These are phyloP conservation scores for Poicephalus meyeri DNA, from an alignment of 2,113 vertebrate genomes.

Conservation along the genomic window DNA sequence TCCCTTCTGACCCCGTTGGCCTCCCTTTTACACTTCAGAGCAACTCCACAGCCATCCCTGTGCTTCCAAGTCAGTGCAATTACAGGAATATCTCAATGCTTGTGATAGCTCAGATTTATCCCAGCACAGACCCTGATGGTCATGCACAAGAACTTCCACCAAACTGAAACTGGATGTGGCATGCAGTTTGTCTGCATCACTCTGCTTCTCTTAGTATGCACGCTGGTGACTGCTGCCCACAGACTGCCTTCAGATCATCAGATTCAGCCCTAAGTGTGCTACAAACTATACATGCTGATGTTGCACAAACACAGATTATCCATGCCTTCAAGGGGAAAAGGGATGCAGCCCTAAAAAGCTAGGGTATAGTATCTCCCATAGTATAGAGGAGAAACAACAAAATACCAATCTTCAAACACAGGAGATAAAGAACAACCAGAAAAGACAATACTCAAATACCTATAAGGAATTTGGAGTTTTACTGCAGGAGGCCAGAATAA, in stretches of 20 bases:
- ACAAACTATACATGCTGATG: not conserved
- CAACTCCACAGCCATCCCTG: not conserved
- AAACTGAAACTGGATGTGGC: rapidly evolving
- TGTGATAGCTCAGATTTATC: not conserved
- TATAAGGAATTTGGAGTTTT: not conserved
- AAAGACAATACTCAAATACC: not conserved
- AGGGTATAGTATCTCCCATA: not conserved
- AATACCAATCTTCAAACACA: not conserved
- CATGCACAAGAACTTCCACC: not conserved
- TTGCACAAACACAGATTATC: not conserved
- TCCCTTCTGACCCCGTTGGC: not conserved
- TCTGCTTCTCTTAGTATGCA: not conserved
- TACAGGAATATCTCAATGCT: not conserved
- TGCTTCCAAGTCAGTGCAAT: not conserved
- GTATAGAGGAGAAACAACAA: not conserved
- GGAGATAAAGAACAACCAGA: not conserved
- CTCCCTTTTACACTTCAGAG: not conserved
- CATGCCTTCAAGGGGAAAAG: not conserved
- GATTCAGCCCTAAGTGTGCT: not conserved
- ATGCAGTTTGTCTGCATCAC: not conserved
- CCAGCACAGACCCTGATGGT: not conserved
- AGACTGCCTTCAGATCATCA: not conserved
- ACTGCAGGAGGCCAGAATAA: not conserved
- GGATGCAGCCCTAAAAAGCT: not conserved
- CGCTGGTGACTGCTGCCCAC: not conserved